phyloP scores from a whole-genome alignment of 2,797 vertebrate species.

The Naso thynnoides region DNA sequence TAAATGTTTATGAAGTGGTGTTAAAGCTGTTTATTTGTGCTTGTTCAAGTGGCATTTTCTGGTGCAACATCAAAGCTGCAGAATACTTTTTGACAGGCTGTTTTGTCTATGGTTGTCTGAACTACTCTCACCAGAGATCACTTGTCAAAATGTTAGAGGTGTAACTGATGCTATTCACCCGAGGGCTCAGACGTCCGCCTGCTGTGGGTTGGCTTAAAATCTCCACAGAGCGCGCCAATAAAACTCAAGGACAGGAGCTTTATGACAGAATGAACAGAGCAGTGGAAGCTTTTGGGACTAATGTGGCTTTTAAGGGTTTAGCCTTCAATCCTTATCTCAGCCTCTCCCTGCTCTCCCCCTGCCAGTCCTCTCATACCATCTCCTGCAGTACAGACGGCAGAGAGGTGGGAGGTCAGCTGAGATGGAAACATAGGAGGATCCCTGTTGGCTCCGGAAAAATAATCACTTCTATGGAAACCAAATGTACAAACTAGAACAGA shows the following conservation, averaged over 20 bases:
- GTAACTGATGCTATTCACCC: slow-evolving; percentile 37
- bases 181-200: slow-evolving; percentile 36
- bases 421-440: slow-evolving; percentile 62
- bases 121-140: slow-evolving; percentile 21
- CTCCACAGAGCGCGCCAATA: slow-evolving; percentile 58
- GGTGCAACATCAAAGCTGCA: slow-evolving; percentile 12
- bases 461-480: slow-evolving; percentile 55
- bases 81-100: not conserved
- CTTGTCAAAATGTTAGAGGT: slow-evolving; percentile 30
- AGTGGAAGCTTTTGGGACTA: slow-evolving; percentile 62
- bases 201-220: slow-evolving; percentile 55
- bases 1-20: slow-evolving; percentile 56
- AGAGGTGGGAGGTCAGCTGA: slow-evolving; percentile 63
- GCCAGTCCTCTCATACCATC: slow-evolving; percentile 54
- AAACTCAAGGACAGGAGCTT: slow-evolving; percentile 66
- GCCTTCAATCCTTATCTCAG: slow-evolving; percentile 70
- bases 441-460: slow-evolving; percentile 54
- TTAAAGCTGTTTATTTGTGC: slow-evolving; percentile 1
- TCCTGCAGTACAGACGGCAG: slow-evolving; percentile 43
- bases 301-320: slow-evolving; percentile 68
- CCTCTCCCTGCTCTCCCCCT: slow-evolving; percentile 42
- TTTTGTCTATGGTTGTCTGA: not conserved
- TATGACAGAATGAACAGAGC: slow-evolving; percentile 57
- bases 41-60: not conserved
- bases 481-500: slow-evolving; percentile 33